Conservation (phyloP, 1,140 invertebrate species). For the Heliconius congener region DNA sequence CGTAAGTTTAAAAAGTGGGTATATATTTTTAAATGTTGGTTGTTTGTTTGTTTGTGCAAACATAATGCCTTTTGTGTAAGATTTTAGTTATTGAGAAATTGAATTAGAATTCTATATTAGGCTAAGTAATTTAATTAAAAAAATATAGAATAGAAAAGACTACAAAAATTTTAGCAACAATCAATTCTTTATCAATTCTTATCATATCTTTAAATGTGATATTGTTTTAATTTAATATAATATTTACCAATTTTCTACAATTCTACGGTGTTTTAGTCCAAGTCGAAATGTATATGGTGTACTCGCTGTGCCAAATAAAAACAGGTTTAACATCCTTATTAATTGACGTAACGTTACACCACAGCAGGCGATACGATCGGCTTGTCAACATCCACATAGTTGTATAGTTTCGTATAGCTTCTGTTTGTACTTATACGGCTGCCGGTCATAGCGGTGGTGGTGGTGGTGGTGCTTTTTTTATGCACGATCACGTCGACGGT, state of each 20-base stretch:
- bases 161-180: background rate
- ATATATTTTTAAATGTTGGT: background rate
- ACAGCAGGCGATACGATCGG: constrained; percentile 17
- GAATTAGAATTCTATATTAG: background rate
- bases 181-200: background rate
- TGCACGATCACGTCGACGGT: background rate
- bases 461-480: background rate
- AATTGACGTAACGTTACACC: constrained; percentile 45
- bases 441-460: background rate
- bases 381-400: constrained; percentile 31
- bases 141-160: background rate
- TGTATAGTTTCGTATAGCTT: background rate
- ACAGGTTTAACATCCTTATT: constrained; percentile 48
- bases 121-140: background rate
- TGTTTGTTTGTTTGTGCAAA: background rate
- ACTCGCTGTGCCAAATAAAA: constrained; percentile 41
- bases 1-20: background rate
- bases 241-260: background rate
- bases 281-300: background rate
- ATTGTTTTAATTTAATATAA: background rate
- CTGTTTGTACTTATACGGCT: constrained; percentile 27
- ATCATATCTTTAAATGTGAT: background rate
- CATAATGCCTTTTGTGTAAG: too few relatives aligned
- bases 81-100: background rate
- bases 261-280: background rate